Evolutionary conservation across 2,888 invertebrate species (phyloP).

Genomic region (Lymantria dispar): DNA sequence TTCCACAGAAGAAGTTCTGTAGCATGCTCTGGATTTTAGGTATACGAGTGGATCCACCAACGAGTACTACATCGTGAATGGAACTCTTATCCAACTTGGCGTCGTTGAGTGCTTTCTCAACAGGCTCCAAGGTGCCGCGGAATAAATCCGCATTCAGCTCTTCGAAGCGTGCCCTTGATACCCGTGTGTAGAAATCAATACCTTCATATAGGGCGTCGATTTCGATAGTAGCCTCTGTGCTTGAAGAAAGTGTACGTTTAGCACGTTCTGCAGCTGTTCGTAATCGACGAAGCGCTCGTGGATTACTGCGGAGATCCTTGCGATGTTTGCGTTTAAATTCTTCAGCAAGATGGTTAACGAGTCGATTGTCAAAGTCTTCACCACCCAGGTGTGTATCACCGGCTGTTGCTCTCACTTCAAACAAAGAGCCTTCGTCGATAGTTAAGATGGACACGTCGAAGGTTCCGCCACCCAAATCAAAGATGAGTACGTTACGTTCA

Average conservation of each 20-base stretch:
- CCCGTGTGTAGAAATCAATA: slow-evolving; percentile 85
- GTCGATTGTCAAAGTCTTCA: slow-evolving; percentile 87
- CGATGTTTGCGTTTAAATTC: slow-evolving; percentile 88
- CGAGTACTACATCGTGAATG: slow-evolving; percentile 91
- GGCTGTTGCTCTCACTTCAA: slow-evolving; percentile 90
- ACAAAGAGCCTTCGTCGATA: slow-evolving; percentile 92
- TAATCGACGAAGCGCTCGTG: slow-evolving; percentile 86
- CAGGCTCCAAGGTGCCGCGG: slow-evolving; percentile 67
- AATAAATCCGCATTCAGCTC: slow-evolving; percentile 88
- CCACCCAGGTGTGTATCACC: slow-evolving; percentile 91
- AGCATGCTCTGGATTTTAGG: slow-evolving; percentile 89
- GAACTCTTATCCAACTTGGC: slow-evolving; percentile 89
- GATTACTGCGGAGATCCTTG: slow-evolving; percentile 85
- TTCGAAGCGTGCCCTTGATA: slow-evolving; percentile 90
- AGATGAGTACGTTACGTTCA: slow-evolving; percentile 51
- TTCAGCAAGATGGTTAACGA: slow-evolving; percentile 86
- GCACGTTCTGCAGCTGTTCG: slow-evolving; percentile 90
- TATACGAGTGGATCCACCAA: slow-evolving; percentile 91
- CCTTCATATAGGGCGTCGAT: slow-evolving; percentile 90
- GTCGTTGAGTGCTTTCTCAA: slow-evolving; percentile 85
- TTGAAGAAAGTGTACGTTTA: slow-evolving; percentile 89
- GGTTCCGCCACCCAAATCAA: slow-evolving; percentile 91
- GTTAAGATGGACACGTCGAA: slow-evolving; percentile 96
- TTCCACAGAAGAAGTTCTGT: too few relatives aligned
- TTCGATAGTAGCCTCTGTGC: slow-evolving; percentile 88